These are phyloP conservation scores for Microplitis demolitor DNA, from an alignment of 1,140 invertebrate species.

Conservation along the genomic window DNA sequence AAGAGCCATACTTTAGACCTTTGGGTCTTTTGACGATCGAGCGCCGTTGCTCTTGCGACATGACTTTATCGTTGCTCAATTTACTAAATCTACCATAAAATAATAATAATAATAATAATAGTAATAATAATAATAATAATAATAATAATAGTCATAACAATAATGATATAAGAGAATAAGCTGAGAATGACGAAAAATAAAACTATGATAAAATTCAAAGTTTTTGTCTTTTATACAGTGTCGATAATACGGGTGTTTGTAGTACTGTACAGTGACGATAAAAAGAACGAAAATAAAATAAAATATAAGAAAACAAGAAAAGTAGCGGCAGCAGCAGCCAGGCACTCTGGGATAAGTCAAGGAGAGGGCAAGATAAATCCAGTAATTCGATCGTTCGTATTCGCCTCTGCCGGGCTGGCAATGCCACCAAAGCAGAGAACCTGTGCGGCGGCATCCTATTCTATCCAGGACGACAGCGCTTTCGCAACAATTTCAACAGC, in stretches of 20 bases:
- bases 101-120: too few species aligned
- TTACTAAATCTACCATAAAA: too few species aligned
- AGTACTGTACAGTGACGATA: too few species aligned
- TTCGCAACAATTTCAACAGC: slow-evolving; percentile 43
- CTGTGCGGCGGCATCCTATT: slow-evolving; percentile 17
- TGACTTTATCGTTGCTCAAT: background rate
- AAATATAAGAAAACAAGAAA: too few species aligned
- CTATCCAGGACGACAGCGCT: slow-evolving; percentile 38
- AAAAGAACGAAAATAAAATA: too few species aligned
- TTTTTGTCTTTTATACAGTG: too few species aligned
- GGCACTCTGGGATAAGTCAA: background rate
- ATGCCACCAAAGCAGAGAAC: slow-evolving; percentile 18
- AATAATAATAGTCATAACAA: too few species aligned
- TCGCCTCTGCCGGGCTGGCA: slow-evolving; percentile 32
- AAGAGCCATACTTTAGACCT: slow-evolving; percentile 4
- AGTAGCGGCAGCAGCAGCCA: too few species aligned
- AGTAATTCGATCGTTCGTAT: slow-evolving; percentile 57
- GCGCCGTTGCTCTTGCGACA: too few species aligned
- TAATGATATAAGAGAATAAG: background rate
- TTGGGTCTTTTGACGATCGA: background rate
- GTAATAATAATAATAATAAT: background rate
- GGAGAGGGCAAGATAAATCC: slow-evolving; percentile 14
- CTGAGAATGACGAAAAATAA: background rate
- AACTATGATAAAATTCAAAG: too few species aligned
- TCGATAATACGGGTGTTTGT: too few species aligned